phyloP scores from a whole-genome alignment of 2,113 vertebrate species.

The Sylvilagus bachmani region DNA sequence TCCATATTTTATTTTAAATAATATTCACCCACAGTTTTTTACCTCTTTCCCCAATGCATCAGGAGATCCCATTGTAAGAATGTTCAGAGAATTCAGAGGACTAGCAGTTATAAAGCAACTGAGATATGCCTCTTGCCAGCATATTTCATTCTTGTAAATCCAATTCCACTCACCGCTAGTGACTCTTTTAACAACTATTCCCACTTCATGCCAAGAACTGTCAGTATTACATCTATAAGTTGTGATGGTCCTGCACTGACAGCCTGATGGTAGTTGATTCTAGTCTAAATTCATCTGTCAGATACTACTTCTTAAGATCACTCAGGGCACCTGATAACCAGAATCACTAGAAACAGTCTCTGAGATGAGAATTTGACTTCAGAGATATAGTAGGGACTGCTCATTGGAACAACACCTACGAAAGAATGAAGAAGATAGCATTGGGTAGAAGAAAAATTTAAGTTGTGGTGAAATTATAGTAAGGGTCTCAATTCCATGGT shows the following conservation, averaged over 20 bases:
- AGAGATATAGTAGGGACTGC: not conserved
- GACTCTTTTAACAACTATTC: slow-evolving; percentile 3
- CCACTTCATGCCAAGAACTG: not conserved
- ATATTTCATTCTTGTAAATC: not conserved
- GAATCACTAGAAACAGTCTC: not conserved
- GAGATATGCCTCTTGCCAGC: not conserved
- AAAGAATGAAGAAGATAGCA: not conserved
- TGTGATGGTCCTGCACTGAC: not conserved
- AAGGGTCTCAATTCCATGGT: not conserved
- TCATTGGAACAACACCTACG: not conserved
- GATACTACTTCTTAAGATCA: not conserved
- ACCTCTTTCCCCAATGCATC: not conserved
- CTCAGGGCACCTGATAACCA: not conserved
- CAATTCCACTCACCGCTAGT: not conserved
- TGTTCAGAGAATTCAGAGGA: not conserved
- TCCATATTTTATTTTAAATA: not conserved
- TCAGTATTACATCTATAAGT: not conserved
- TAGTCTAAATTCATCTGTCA: not conserved
- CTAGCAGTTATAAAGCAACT: not conserved
- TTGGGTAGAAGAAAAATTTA: not conserved
- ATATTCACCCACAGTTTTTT: not conserved
- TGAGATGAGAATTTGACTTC: slow-evolving; percentile 9
- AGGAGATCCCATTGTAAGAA: not conserved
- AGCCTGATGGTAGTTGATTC: not conserved
- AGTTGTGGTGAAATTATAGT: not conserved